Evolutionary conservation across 2,797 vertebrate species (phyloP).

Genomic region (Sphaeramia orbicularis): DNA sequence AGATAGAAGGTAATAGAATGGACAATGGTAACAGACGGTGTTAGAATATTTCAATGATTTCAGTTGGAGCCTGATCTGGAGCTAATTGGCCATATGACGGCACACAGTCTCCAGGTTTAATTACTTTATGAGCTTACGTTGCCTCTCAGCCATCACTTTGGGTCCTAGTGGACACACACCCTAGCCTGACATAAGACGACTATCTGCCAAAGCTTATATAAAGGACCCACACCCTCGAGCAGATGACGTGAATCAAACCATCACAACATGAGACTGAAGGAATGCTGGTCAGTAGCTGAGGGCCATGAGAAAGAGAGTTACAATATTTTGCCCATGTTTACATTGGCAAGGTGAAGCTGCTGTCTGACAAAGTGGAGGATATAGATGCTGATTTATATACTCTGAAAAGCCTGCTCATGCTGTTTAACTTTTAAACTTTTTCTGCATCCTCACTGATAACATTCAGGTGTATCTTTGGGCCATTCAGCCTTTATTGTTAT

Average conservation of each 20-base stretch:
- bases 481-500: constrained; percentile 22
- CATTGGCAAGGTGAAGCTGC: constrained; percentile 51
- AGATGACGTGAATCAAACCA: constrained; percentile 69
- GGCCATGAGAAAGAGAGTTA: constrained; percentile 67
- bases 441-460: constrained; percentile 15
- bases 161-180: constrained; percentile 71
- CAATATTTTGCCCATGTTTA: constrained; percentile 74
- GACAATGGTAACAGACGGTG: neutral
- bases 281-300: constrained; percentile 70
- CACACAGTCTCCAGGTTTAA: constrained; percentile 60
- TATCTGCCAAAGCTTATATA: constrained; percentile 72
- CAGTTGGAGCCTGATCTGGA: constrained; percentile 10
- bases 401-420: neutral
- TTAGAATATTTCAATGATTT: constrained; percentile 18
- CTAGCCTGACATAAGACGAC: constrained; percentile 69
- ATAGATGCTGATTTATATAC: constrained; percentile 4
- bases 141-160: constrained; percentile 47
- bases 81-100: constrained; percentile 37
- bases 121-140: constrained; percentile 53
- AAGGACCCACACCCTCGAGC: constrained; percentile 67
- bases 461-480: constrained; percentile 27
- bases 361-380: constrained; percentile 29
- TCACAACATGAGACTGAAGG: constrained; percentile 61
- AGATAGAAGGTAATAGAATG: constrained; percentile 23
- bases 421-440: constrained; percentile 15